Base-by-base conservation (phyloP, 1,140 invertebrate genomes). In the Brachystomella parvula region DNA sequence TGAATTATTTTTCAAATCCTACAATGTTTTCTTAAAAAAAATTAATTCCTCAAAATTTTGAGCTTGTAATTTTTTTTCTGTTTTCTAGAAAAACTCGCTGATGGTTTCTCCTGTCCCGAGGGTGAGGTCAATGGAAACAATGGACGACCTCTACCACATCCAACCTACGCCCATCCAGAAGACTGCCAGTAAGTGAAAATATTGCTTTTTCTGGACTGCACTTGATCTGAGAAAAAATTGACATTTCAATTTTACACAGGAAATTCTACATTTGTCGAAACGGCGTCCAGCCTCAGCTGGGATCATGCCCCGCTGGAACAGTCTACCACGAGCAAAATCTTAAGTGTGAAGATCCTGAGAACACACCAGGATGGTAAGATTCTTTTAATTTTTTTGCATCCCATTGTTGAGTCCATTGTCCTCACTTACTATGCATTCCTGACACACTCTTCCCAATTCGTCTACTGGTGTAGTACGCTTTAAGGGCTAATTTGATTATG, bases 261-360 rank as follows among this genome's bases (percentile, higher is more conserved):
- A 89, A 88, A 74, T 90, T 90, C 78, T 92, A 90, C 79, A 89
- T 91, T 67, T 91, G 89, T 77, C 79, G 87, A 47, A 89, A 89
- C 71, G 88, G 87, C 2, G 82, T 88, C 1, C 82, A 83, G 65
- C 88, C 89, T 0, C 86, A 90, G 75, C 83, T 87, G 68, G 87
- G 87, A 6, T 85, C 86, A 70, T 92, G 89, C 75, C 83, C 85
- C 2, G 78, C 82, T 2, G 88, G 87, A 32, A 85, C 83, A 15
- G 89, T 92, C 31, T 92, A 91, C 79, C 90, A 89, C 72, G 89
- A 90, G 64, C 85, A 86, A 9, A 86, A 81, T 17, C 87, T 89
- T 74, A 87, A 84, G 76, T 92, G 90, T 74, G 89, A 90, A 74
- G 86, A 89, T 1, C 87, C 89, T 1, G 85, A 85, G 72, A 86